Evolutionary conservation across 2,113 vertebrate genomes (phyloP).

Genomic region (Gymnobelideus leadbeateri): DNA sequence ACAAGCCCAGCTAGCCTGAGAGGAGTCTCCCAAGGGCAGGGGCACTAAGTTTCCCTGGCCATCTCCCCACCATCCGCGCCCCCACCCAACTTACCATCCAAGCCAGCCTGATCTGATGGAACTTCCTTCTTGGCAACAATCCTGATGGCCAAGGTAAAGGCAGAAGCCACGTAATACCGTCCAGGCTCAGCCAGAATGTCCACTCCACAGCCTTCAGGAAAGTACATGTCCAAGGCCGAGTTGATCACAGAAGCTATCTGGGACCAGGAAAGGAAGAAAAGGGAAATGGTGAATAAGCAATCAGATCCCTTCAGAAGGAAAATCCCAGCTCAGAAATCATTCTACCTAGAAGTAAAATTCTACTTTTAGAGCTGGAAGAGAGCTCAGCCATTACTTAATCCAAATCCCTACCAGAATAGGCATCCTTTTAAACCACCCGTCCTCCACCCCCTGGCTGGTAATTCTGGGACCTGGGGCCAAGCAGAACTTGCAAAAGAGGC

Average conservation of each 20-base stretch:
- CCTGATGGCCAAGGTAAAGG: slow-evolving; percentile 86
- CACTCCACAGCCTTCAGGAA: slow-evolving; percentile 85
- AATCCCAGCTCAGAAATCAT: background rate
- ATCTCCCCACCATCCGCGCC: background rate
- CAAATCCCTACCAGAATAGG: background rate
- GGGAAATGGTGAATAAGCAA: background rate
- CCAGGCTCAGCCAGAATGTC: slow-evolving; percentile 84
- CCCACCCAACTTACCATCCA: slow-evolving; percentile 74
- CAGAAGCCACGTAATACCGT: slow-evolving; percentile 85
- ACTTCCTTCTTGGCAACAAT: slow-evolving; percentile 82
- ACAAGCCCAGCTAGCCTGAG: background rate
- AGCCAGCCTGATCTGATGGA: slow-evolving; percentile 70
- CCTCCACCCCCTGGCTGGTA: background rate
- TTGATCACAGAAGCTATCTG: slow-evolving; percentile 83
- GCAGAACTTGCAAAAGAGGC: background rate
- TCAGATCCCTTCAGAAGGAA: background rate
- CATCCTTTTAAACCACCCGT: background rate
- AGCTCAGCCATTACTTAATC: background rate
- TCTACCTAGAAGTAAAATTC: background rate
- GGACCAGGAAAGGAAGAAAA: background rate
- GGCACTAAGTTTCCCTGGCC: background rate
- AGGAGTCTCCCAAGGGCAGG: slow-evolving; percentile 3
- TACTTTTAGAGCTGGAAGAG: background rate
- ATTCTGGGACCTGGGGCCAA: background rate
- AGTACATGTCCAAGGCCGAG: slow-evolving; percentile 87